phyloP scores from a whole-genome alignment of 2,797 vertebrate genomes.

The Sebastiscus albofasciatus region DNA sequence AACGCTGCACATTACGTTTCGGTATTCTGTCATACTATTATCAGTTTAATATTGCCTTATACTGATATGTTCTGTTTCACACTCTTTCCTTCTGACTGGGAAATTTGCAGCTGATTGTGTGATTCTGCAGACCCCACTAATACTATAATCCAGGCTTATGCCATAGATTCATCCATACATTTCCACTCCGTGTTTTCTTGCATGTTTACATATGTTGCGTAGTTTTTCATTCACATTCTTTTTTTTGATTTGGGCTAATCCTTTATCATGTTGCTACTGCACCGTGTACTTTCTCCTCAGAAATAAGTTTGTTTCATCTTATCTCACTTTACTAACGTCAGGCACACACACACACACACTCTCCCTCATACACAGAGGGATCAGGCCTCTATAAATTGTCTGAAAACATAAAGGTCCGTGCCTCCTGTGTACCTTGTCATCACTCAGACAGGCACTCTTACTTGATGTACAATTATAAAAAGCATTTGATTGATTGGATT shows the following conservation, averaged over 20 bases:
- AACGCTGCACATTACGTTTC: background rate
- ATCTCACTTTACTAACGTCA: background rate
- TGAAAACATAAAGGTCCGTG: slow-evolving; percentile 34
- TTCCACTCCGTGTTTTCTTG: background rate
- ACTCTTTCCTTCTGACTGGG: background rate
- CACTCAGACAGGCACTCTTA: slow-evolving; percentile 62
- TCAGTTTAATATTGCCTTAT: background rate
- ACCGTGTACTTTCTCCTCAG: background rate
- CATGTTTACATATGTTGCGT: background rate
- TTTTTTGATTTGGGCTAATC: background rate
- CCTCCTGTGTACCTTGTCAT: slow-evolving; percentile 34
- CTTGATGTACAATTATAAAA: slow-evolving; percentile 75
- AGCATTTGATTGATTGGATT: slow-evolving; percentile 81
- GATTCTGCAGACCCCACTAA: background rate
- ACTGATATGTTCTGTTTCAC: background rate
- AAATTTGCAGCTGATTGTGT: background rate
- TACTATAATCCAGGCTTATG: slow-evolving; percentile 21
- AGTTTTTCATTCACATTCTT: background rate
- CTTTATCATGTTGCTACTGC: background rate
- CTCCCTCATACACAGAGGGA: background rate
- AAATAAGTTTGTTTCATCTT: background rate
- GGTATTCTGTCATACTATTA: background rate
- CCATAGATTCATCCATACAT: background rate
- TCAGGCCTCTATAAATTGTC: slow-evolving; percentile 10
- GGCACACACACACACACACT: background rate